These are phyloP conservation scores for Orycteropus afer DNA, from an alignment of 2,113 vertebrate species.

Conservation along the genomic window DNA sequence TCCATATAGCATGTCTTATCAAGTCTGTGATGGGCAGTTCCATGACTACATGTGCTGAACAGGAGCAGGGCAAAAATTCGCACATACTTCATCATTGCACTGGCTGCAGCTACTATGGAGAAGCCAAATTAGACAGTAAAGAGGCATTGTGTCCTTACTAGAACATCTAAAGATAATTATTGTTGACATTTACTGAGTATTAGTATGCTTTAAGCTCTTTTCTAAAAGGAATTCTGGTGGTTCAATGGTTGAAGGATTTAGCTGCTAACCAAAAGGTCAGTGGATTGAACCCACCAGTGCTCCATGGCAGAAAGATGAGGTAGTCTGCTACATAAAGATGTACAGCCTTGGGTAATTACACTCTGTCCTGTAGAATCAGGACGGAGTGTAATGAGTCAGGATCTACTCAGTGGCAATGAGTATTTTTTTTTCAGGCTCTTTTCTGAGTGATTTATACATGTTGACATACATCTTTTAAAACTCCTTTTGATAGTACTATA, in stretches of 20 bases:
- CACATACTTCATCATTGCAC: background rate
- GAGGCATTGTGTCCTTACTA: background rate
- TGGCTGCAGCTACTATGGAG: background rate
- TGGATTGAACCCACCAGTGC: too few species aligned
- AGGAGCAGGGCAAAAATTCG: background rate
- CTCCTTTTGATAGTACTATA: slow-evolving; percentile 23
- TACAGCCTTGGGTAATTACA: too few species aligned
- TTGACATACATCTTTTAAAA: slow-evolving; percentile 15
- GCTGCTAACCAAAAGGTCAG: too few species aligned
- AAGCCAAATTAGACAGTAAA: background rate
- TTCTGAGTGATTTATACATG: background rate
- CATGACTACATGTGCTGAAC: background rate
- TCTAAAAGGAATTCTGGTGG: too few species aligned
- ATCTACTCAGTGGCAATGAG: too few species aligned
- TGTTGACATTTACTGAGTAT: background rate
- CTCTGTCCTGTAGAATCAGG: too few species aligned
- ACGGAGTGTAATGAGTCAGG: too few species aligned
- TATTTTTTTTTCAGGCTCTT: too few species aligned
- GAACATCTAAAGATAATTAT: background rate
- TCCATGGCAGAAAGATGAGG: too few species aligned
- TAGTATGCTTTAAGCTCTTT: background rate
- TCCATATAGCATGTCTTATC: background rate
- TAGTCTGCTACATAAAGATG: too few species aligned
- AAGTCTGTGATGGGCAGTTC: background rate
- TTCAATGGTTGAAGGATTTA: too few species aligned